These are phyloP conservation scores for Paratilapia polleni DNA, from an alignment of 2,113 vertebrate species.

Conservation along the genomic window DNA sequence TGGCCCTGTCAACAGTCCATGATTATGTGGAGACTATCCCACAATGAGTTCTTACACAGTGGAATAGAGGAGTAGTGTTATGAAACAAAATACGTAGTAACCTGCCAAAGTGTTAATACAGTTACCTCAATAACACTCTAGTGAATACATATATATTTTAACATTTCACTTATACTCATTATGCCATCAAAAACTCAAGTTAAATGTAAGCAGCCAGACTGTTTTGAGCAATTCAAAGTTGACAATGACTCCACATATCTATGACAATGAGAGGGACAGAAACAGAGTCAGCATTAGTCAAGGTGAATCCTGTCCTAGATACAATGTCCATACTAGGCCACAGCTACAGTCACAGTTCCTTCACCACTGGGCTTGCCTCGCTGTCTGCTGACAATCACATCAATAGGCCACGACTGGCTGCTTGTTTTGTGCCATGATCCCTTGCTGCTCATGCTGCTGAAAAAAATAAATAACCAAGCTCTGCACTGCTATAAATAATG, in stretches of 20 bases:
- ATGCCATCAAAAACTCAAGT: slow-evolving; percentile 1
- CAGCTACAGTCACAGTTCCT: slow-evolving; percentile 47
- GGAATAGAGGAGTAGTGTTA: background rate
- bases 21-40: slow-evolving; percentile 48
- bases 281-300: slow-evolving; percentile 36
- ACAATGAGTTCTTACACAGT: slow-evolving; percentile 3
- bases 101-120: slow-evolving; percentile 15
- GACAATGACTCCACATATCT: slow-evolving; percentile 24
- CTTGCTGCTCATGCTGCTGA: slow-evolving; percentile 77
- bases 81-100: slow-evolving; percentile 30
- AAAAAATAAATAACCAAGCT: slow-evolving; percentile 79
- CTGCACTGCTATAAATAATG: slow-evolving; percentile 83
- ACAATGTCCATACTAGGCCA: slow-evolving; percentile 29
- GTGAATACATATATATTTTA: slow-evolving; percentile 16
- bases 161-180: background rate
- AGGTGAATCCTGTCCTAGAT: slow-evolving; percentile 49
- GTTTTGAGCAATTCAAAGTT: slow-evolving; percentile 1
- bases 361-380: slow-evolving; percentile 47
- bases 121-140: slow-evolving; percentile 23
- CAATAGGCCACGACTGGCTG: slow-evolving; percentile 78
- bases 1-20: slow-evolving; percentile 57
- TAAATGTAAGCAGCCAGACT: background rate
- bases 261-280: slow-evolving; percentile 18
- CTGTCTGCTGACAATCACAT: slow-evolving; percentile 76
- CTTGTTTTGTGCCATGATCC: slow-evolving; percentile 82